Percentiles rank a stretch among this genome's conserved stretches.
phyloP scores from a whole-genome alignment of 1,140 invertebrate species.

The Gonatopus flavifemur region DNA sequence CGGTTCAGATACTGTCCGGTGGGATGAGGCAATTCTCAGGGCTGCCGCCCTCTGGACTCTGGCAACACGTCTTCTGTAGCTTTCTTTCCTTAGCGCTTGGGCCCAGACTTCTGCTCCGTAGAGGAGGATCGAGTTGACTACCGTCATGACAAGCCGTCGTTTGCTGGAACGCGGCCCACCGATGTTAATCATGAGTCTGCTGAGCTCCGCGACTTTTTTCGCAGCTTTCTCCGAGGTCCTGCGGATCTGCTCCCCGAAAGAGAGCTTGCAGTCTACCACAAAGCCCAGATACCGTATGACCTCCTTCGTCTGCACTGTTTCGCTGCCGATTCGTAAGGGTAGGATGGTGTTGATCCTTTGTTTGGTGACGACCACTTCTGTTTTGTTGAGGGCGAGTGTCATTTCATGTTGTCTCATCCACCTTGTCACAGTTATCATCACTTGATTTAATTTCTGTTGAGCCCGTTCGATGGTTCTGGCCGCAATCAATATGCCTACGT shows the following conservation, averaged over 20 bases:
- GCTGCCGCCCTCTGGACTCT: conserved; percentile 19
- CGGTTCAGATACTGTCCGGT: conserved; percentile 23
- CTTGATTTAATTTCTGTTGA: conserved; percentile 11
- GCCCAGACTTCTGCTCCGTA: too few species aligned
- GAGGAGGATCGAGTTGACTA: conserved; percentile 23
- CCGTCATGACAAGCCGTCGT: conserved; percentile 23
- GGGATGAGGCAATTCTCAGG: conserved; percentile 18
- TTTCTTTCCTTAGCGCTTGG: conserved; percentile 12
- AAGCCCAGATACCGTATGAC: conserved; percentile 26
- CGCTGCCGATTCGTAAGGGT: not conserved
- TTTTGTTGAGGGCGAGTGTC: conserved; percentile 22
- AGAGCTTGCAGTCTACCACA: conserved; percentile 15
- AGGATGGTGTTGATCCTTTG: conserved; percentile 4
- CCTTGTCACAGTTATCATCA: not conserved
- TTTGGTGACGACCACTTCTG: conserved; percentile 21
- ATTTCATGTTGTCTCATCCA: conserved; percentile 24
- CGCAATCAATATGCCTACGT: conserved; percentile 27
- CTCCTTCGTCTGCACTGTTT: conserved; percentile 5
- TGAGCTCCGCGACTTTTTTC: conserved; percentile 10
- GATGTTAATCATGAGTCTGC: conserved; percentile 30
- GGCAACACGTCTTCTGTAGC: conserved; percentile 17
- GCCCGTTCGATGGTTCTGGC: conserved; percentile 14
- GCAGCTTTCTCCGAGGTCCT: conserved; percentile 14
- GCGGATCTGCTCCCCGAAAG: conserved; percentile 18
- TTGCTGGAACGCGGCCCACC: conserved; percentile 22